These are phyloP conservation scores for Mormyrus iriodes DNA, from an alignment of 2,113 vertebrate genomes.

Conservation along the genomic window DNA sequence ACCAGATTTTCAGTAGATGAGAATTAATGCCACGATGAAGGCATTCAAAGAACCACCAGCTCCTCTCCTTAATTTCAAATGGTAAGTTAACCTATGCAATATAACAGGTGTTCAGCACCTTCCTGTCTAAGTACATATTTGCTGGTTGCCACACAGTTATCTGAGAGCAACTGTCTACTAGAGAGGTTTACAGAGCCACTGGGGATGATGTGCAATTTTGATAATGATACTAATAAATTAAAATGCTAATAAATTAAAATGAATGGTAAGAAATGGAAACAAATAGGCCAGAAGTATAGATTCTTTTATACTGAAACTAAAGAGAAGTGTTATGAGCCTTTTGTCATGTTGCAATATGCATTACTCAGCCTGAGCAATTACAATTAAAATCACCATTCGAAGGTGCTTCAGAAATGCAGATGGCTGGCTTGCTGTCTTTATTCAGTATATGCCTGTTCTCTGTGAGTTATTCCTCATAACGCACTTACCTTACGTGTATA, in stretches of 20 bases:
- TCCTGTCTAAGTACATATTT: background rate
- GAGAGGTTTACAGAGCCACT: background rate
- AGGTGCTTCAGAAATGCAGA: background rate
- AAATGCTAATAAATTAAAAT: constrained; percentile 15
- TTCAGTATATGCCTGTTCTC: background rate
- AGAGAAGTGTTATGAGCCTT: constrained; percentile 7
- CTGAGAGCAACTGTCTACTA: background rate
- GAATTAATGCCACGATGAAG: background rate
- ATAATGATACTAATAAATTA: constrained; percentile 22
- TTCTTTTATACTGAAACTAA: constrained; percentile 12
- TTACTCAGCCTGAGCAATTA: background rate
- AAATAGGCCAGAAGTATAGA: background rate
- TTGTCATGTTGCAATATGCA: constrained; percentile 11
- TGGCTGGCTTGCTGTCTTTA: background rate
- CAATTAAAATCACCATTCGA: background rate
- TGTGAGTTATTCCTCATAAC: background rate
- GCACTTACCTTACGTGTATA: background rate
- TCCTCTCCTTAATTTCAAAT: background rate
- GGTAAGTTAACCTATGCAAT: background rate
- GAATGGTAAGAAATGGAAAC: background rate
- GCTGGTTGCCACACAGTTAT: background rate
- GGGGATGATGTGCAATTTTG: background rate
- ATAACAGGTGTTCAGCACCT: background rate
- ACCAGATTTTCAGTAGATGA: background rate
- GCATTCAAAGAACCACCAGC: background rate